phyloP scores from a whole-genome alignment of 2,113 vertebrate genomes.

The Gorsachius goisagi region DNA sequence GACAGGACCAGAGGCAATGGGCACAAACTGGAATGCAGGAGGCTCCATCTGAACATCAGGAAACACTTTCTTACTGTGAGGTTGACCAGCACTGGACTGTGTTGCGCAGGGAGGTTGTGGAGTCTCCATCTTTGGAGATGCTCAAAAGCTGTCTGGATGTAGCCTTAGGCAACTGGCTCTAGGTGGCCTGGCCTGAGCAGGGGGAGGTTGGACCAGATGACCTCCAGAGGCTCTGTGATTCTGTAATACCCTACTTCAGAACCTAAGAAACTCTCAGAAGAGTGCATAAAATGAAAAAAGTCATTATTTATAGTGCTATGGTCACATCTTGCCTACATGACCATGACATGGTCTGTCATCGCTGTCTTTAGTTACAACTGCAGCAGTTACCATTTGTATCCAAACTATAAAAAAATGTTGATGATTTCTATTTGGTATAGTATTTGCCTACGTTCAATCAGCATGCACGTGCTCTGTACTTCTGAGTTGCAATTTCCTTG shows the following conservation, averaged over 20 bases:
- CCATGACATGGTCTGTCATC: neutral
- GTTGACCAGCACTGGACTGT: neutral
- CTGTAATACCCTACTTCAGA: neutral
- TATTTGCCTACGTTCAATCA: neutral
- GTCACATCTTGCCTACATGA: neutral
- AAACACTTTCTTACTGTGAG: neutral
- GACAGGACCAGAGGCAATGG: neutral
- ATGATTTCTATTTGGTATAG: neutral
- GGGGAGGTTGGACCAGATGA: neutral
- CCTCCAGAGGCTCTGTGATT: neutral
- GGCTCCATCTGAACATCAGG: neutral
- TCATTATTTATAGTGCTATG: neutral
- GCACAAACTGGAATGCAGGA: neutral
- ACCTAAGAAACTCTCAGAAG: neutral
- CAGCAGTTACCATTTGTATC: neutral
- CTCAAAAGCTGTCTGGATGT: fast-evolving
- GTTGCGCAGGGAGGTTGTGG: neutral
- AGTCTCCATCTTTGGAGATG: neutral
- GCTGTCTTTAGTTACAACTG: neutral
- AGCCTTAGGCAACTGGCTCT: neutral
- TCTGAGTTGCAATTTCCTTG: neutral
- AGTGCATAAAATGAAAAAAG: neutral
- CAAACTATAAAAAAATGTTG: neutral
- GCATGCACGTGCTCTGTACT: neutral
- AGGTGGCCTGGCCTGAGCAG: neutral